These are phyloP conservation scores for Thera britannica DNA, from an alignment of 2,888 invertebrate genomes.

Conservation along the genomic window DNA sequence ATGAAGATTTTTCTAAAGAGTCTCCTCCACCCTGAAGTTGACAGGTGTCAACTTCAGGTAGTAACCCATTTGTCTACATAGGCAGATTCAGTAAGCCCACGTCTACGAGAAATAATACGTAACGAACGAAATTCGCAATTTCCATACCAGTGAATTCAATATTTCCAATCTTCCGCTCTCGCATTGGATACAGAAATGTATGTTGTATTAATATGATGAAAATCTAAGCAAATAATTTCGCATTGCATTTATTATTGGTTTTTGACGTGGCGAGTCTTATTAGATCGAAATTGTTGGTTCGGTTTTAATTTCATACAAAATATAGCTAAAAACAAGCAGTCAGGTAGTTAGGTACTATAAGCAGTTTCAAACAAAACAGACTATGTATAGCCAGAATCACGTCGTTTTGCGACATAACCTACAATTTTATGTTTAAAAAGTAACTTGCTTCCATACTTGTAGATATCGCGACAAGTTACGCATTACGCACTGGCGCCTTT, in stretches of 20 bases:
- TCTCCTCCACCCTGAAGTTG: too few relatives aligned
- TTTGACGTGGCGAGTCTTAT: too few relatives aligned
- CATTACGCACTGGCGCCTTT: conserved; percentile 27
- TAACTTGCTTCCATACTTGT: conserved; percentile 30
- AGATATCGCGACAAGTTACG: conserved; percentile 18
- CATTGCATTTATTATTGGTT: too few relatives aligned
- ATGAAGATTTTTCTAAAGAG: too few relatives aligned
- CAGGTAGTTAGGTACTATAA: neutral
- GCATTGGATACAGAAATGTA: neutral
- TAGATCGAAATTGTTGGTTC: too few relatives aligned
- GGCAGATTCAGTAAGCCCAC: neutral
- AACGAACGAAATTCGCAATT: neutral
- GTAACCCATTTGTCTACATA: too few relatives aligned
- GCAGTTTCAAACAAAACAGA: conserved; percentile 1
- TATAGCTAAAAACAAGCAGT: neutral
- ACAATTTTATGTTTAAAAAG: conserved; percentile 16
- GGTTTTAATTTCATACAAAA: too few relatives aligned
- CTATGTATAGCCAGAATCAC: neutral
- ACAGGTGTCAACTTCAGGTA: too few relatives aligned
- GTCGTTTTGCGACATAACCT: conserved; percentile 16
- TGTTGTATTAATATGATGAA: neutral
- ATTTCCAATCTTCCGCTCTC: neutral
- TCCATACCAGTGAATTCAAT: conserved; percentile 1
- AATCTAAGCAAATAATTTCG: neutral
- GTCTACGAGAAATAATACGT: neutral